Conservation (phyloP, 2,888 invertebrate species). For the Callimorpha dominula region DNA sequence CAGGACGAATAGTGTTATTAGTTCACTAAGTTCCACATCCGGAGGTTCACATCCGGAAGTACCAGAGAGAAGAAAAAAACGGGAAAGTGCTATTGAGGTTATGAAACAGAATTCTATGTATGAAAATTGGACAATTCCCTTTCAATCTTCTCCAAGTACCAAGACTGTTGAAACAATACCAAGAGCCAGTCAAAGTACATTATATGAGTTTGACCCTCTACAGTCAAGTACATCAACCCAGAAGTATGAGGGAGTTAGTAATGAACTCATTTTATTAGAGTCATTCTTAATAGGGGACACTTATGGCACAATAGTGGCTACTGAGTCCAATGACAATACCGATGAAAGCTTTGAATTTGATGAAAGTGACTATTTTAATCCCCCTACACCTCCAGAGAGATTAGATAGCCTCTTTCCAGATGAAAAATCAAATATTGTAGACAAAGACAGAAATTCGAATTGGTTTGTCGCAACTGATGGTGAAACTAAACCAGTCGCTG, state of each 20-base stretch:
- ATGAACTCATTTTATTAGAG: conserved; percentile 88
- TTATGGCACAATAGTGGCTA: conserved; percentile 87
- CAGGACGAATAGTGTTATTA: conserved; percentile 70
- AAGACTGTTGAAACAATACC: conserved; percentile 16
- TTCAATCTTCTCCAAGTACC: conserved; percentile 45
- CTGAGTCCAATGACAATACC: conserved; percentile 75
- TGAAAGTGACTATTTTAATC: conserved; percentile 81
- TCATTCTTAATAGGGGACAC: conserved; percentile 90
- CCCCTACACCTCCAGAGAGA: conserved; percentile 88
- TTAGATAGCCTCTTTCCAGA: conserved; percentile 88
- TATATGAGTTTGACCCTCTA: conserved; percentile 91
- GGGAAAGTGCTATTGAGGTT: conserved; percentile 59
- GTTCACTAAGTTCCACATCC: conserved; percentile 52
- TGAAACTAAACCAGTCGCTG: conserved; percentile 48
- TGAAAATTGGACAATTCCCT: conserved; percentile 77
- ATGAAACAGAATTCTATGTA: conserved; percentile 77
- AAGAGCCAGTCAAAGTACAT: conserved; percentile 86
- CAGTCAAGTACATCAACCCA: conserved; percentile 57
- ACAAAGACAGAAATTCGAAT: conserved; percentile 77
- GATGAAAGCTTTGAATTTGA: conserved; percentile 72
- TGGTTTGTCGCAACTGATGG: conserved; percentile 71
- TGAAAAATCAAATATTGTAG: conserved; percentile 45
- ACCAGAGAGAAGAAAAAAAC: conserved; percentile 70
- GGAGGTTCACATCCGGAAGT: conserved; percentile 66
- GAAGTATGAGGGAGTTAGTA: conserved; percentile 83